Percentiles rank a stretch among this genome's conserved stretches.
These are phyloP conservation scores for Sinocyclocheilus maitianheensis DNA, from an alignment of 2,113 vertebrate species.

Conservation along the genomic window DNA sequence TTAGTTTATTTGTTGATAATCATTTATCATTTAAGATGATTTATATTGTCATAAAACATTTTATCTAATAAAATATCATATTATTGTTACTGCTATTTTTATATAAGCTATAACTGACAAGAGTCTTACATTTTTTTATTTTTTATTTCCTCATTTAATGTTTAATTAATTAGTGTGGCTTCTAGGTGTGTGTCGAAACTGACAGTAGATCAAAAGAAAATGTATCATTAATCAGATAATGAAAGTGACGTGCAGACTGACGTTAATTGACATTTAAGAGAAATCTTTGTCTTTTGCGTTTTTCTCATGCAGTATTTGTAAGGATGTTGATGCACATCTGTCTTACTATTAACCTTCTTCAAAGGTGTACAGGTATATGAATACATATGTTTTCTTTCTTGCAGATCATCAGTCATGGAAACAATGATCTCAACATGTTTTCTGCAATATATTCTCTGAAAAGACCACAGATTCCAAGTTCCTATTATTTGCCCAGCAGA, in stretches of 20 bases:
- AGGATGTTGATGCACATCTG: constrained; percentile 1
- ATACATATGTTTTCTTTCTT: background rate
- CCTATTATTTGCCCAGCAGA: constrained; percentile 28
- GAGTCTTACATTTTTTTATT: background rate
- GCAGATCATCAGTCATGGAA: background rate
- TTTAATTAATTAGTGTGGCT: too few species aligned
- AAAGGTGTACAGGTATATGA: background rate
- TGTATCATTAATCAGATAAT: background rate
- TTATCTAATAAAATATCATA: background rate
- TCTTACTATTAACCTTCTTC: background rate
- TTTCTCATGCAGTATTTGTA: constrained; percentile 40
- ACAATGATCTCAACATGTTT: background rate
- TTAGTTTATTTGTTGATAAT: too few species aligned
- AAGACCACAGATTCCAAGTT: background rate
- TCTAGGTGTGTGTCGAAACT: background rate
- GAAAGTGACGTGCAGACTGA: background rate
- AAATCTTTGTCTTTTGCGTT: constrained; percentile 45
- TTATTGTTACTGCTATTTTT: background rate
- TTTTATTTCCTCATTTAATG: background rate
- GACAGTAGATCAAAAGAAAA: background rate
- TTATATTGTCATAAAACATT: background rate
- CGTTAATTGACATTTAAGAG: background rate
- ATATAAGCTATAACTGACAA: background rate
- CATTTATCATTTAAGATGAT: too few species aligned
- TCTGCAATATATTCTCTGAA: constrained; percentile 3